Evolutionary conservation across 2,888 invertebrate species (phyloP), one percentile per base, ranked within the genome.

Genomic region (Pachymerium ferrugineum): DNA sequence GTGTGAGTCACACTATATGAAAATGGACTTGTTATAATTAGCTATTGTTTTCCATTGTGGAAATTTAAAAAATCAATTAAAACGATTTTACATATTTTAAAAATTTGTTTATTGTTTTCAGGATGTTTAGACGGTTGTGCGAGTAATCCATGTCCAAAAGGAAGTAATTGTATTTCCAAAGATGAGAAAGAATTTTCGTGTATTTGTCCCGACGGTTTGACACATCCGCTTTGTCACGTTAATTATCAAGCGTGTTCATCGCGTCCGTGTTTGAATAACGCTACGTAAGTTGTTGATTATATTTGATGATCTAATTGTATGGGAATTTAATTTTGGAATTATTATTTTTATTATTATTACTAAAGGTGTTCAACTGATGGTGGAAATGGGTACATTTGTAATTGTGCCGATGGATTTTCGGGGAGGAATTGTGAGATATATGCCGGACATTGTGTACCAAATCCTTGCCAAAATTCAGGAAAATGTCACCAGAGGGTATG

Each of bases 71-170:
- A 47, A 47, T 47, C 19, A 22, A 16, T 47, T 47, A 47, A 47
- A 47, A 2, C 22, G 3, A 47, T 8, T 42, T 42, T 42, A n/a
- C n/a, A n/a, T n/a, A n/a, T n/a, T n/a, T n/a, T n/a, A n/a, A n/a
- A n/a, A n/a, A n/a, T n/a, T n/a, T n/a, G n/a, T n/a, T n/a, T 47
- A 3, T 16, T 47, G 79, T 94, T 93, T 83, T 92, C 93, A 83
- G 86, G 86, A 19, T 90, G 94, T 83, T 88, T 93, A 28, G 90
- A 93, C 83, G 94, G 94, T 84, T 94, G 94, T 83, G 90, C 89
- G 77, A 88, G 89, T 77, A 77, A 76, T 69, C 80, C 81, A 4
- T 82, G 81, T 76, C 72, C 75, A 19, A 88, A 88, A 79, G 93
- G 92, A 0, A 91, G 94, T 76, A 88, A 86, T 72, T 95, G 94